These are phyloP conservation scores for Helostoma temminkii DNA, from an alignment of 2,797 vertebrate genomes.

Conservation along the genomic window DNA sequence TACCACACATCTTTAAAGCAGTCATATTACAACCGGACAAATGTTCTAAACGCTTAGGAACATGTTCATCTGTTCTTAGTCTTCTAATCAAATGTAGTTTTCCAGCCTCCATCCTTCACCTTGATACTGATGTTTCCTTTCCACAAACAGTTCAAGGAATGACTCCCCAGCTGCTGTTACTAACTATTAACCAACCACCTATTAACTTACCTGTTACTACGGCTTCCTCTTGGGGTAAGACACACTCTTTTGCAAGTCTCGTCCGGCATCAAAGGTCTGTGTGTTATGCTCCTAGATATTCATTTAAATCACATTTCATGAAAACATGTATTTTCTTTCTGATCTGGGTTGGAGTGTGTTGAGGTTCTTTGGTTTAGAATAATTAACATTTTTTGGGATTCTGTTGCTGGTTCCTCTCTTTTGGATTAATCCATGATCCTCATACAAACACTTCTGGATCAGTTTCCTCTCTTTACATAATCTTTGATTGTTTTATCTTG, in stretches of 20 bases:
- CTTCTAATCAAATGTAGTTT: not conserved
- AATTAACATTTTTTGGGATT: not conserved
- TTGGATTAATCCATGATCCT: not conserved
- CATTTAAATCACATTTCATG: too few relatives aligned
- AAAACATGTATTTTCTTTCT: too few relatives aligned
- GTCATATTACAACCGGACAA: not conserved
- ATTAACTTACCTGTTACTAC: conserved; percentile 46
- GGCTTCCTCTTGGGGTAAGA: conserved; percentile 57
- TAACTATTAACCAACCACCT: conserved; percentile 47
- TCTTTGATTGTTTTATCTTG: not conserved
- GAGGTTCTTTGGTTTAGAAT: not conserved
- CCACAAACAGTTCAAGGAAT: too few relatives aligned
- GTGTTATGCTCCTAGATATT: too few relatives aligned
- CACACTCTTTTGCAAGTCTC: not conserved
- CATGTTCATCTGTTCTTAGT: not conserved
- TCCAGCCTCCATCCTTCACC: not conserved
- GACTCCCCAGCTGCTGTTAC: conserved; percentile 17
- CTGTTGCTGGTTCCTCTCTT: not conserved
- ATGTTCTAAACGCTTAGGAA: not conserved
- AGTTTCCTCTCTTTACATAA: too few relatives aligned
- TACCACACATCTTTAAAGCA: too few relatives aligned
- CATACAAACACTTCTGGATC: too few relatives aligned
- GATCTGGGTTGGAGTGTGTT: too few relatives aligned
- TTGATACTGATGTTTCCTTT: conserved; percentile 13
- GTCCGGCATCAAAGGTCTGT: not conserved